Conservation (phyloP, 53 echinoderm and acorn worm genomes). For the Paracentrotus lividus region DNA sequence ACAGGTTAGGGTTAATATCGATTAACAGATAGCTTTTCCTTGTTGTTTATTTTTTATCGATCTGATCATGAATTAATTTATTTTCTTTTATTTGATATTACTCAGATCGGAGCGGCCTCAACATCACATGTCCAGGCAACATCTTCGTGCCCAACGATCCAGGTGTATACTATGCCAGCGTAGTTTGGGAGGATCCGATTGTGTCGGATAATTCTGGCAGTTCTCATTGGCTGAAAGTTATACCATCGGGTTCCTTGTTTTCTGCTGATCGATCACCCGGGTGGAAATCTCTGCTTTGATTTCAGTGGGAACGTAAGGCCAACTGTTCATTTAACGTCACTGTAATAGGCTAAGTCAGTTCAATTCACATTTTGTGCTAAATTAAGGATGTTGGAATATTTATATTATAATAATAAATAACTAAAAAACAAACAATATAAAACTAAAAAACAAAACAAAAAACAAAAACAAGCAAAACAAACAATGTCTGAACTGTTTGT, state of each 20-base stretch:
- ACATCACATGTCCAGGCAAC: conserved; percentile 27
- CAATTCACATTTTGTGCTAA: background rate
- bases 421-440: too few relatives aligned
- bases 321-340: background rate
- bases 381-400: too few relatives aligned
- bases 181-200: background rate
- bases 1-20: too few relatives aligned
- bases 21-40: too few relatives aligned
- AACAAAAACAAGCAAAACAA: too few relatives aligned
- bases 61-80: too few relatives aligned
- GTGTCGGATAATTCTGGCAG: background rate
- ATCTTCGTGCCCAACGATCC: background rate
- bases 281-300: background rate
- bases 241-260: background rate
- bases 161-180: background rate
- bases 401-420: too few relatives aligned
- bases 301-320: background rate
- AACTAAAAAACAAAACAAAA: too few relatives aligned
- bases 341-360: background rate
- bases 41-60: too few relatives aligned
- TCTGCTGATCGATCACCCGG: background rate
- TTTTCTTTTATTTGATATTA: background rate
- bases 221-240: background rate
- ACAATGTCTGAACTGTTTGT: too few relatives aligned
- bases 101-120: background rate